Conservation (phyloP, 2,888 invertebrate genomes). For the Melolontha melolontha region DNA sequence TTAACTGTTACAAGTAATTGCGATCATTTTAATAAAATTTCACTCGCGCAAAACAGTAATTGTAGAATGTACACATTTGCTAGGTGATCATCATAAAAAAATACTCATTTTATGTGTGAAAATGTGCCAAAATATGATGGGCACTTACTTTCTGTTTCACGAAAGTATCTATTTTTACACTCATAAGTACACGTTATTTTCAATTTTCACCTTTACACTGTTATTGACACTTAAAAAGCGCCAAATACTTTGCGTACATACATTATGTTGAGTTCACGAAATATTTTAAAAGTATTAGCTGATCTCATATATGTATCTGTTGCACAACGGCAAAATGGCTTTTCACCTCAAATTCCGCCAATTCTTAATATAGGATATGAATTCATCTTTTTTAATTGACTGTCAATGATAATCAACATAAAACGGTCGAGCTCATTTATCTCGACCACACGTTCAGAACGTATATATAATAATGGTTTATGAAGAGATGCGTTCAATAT, state of each 20-base stretch:
- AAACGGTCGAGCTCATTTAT: conserved; percentile 8
- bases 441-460: conserved; percentile 4
- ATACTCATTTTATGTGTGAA: conserved; percentile 1
- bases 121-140: conserved; percentile 1
- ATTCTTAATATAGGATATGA: conserved; percentile 41
- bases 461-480: conserved; percentile 18
- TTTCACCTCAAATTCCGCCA: conserved; percentile 4
- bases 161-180: conserved; percentile 20
- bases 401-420: conserved; percentile 34
- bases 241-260: background rate
- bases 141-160: conserved; percentile 31
- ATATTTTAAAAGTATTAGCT: too few species aligned
- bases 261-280: too few species aligned
- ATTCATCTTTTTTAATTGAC: conserved; percentile 37
- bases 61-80: background rate
- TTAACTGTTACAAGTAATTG: background rate
- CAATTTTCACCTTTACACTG: conserved; percentile 25
- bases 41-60: background rate
- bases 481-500: background rate
- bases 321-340: background rate
- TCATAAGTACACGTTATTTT: conserved; percentile 1
- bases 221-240: conserved; percentile 10
- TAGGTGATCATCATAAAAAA: conserved; percentile 5
- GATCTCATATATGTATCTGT: too few species aligned
- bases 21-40: too few species aligned